Percentiles rank a stretch among this genome's conserved stretches.
These are phyloP conservation scores for Dascillus cervinus DNA, from an alignment of 2,888 invertebrate genomes.

Conservation along the genomic window DNA sequence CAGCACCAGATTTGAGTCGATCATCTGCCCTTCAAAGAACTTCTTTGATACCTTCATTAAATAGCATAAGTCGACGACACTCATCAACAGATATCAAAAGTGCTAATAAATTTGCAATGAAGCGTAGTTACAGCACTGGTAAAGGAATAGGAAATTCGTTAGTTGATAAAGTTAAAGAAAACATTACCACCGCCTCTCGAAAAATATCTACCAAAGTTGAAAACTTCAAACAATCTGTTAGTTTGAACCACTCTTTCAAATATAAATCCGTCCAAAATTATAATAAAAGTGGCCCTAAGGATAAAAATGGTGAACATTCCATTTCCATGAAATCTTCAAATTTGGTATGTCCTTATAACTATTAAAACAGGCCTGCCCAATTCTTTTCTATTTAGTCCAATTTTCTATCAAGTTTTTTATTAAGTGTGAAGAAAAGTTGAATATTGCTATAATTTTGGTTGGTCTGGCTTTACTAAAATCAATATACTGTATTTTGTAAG, in stretches of 20 bases:
- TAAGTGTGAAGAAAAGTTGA: no score
- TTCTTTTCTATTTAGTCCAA: no score
- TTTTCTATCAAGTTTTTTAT: no score
- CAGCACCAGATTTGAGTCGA: conserved; percentile 11
- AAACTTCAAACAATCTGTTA: no score
- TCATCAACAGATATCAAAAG: conserved; percentile 16
- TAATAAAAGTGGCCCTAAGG: conserved; percentile 3
- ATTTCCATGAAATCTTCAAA: conserved; percentile 10
- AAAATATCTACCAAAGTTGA: no score
- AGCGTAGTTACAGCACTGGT: conserved; percentile 15
- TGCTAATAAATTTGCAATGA: conserved; percentile 5
- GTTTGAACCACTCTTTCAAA: no score
- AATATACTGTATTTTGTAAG: no score
- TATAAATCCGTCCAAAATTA: no score
- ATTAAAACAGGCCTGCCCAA: no score
- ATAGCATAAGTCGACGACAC: conserved; percentile 12
- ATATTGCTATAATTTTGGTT: conserved; percentile 11
- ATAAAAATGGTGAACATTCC: conserved; percentile 6
- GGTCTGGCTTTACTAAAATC: no score
- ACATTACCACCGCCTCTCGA: neutral
- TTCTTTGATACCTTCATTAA: conserved; percentile 6
- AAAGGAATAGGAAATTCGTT: conserved; percentile 6
- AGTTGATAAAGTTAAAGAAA: conserved; percentile 5
- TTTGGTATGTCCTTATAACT: conserved; percentile 12
- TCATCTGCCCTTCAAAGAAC: conserved; percentile 3